These are phyloP conservation scores for Apamea sordens DNA, from an alignment of 2,888 invertebrate species.

Conservation along the genomic window DNA sequence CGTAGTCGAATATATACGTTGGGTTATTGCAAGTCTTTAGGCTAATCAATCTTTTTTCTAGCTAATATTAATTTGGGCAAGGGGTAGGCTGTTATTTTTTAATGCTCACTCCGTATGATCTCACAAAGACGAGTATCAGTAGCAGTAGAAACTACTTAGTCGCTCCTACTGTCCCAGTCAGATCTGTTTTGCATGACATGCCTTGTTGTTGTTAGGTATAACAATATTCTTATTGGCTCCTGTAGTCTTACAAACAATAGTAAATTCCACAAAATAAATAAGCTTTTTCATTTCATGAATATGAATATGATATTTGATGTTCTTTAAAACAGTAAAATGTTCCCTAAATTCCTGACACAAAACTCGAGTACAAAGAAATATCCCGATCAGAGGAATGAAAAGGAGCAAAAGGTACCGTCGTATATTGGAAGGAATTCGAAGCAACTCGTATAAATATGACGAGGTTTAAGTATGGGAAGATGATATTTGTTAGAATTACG, in stretches of 20 bases:
- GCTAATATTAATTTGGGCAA: background rate
- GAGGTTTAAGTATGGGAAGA: slow-evolving; percentile 7
- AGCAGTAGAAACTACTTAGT: no score
- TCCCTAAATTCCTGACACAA: slow-evolving; percentile 7
- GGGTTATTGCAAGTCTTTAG: background rate
- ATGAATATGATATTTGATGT: slow-evolving; percentile 1
- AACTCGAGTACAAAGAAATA: slow-evolving; percentile 26
- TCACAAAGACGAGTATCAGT: no score
- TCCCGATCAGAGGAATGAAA: slow-evolving; percentile 39
- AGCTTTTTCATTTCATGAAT: slow-evolving; percentile 6
- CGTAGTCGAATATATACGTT: no score
- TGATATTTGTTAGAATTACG: slow-evolving; percentile 38
- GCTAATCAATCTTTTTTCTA: background rate
- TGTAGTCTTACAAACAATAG: background rate
- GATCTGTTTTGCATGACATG: no score
- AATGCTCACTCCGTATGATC: no score
- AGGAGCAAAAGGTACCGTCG: slow-evolving; percentile 22
- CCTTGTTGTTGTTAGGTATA: background rate
- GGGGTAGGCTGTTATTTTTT: background rate
- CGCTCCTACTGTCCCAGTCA: no score
- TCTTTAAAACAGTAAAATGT: slow-evolving; percentile 8
- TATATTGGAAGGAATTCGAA: slow-evolving; percentile 29
- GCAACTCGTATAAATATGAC: slow-evolving; percentile 12
- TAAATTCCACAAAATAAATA: background rate
- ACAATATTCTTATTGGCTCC: background rate